Conservation (phyloP, 2,113 vertebrate species). For the Pipra filicauda region DNA sequence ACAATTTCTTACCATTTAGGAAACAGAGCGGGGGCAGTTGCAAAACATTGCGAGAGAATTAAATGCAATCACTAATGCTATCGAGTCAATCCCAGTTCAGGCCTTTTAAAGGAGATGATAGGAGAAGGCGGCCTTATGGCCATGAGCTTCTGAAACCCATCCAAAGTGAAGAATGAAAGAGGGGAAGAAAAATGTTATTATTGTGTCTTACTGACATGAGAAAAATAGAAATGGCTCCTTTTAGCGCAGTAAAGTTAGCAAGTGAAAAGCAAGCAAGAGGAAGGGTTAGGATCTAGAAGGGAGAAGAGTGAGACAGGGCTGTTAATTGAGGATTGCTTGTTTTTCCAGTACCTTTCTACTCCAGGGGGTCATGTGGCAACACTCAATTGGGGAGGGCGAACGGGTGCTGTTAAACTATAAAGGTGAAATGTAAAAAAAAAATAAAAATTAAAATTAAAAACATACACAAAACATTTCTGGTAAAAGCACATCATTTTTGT, state of each 20-base stretch:
- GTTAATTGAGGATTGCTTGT: constrained; percentile 62
- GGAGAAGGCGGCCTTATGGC: neutral
- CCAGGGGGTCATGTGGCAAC: constrained; percentile 97
- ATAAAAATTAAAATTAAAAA: constrained; percentile 65
- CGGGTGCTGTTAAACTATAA: constrained; percentile 92
- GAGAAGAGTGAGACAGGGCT: constrained; percentile 65
- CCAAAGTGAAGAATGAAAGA: neutral
- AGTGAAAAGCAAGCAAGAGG: constrained; percentile 67
- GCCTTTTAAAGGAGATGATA: neutral
- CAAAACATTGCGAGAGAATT: neutral
- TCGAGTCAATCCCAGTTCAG: neutral
- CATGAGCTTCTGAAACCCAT: constrained; percentile 14
- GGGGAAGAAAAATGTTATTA: neutral
- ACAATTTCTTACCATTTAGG: neutral
- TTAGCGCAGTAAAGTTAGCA: constrained; percentile 36
- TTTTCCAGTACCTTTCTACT: constrained; percentile 95
- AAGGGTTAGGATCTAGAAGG: constrained; percentile 49
- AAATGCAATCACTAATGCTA: neutral
- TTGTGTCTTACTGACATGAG: neutral
- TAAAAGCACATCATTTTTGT: constrained; percentile 39
- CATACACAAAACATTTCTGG: constrained; percentile 39
- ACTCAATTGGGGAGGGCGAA: constrained; percentile 93
- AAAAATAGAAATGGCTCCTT: neutral
- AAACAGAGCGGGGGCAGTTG: neutral
- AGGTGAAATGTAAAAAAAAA: constrained; percentile 78